phyloP scores from a whole-genome alignment of 2,797 vertebrate species.

The Pteronotus mesoamericanus region DNA sequence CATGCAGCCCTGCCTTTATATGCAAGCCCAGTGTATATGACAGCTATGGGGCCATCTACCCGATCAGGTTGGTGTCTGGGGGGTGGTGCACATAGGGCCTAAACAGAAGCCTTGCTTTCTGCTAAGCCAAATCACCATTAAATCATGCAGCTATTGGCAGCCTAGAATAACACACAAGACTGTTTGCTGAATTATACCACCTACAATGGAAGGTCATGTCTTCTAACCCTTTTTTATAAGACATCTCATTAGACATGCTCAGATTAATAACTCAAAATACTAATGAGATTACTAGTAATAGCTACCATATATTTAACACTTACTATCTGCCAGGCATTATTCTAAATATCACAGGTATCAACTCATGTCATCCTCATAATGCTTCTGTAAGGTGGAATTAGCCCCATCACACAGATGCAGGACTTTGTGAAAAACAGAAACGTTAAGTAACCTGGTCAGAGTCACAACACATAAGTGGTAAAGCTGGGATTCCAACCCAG shows the following conservation, averaged over 20 bases:
- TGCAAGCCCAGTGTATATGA: neutral
- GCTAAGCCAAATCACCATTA: neutral
- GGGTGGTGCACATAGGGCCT: neutral
- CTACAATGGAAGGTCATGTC: neutral
- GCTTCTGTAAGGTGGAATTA: neutral
- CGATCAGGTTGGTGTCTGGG: neutral
- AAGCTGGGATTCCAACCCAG: neutral
- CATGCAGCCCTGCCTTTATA: neutral
- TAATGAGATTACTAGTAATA: neutral
- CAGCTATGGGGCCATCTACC: neutral
- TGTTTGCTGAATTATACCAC: neutral
- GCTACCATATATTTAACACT: neutral
- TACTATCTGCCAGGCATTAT: neutral
- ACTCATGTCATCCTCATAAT: neutral
- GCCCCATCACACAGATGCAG: neutral
- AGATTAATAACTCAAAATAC: neutral
- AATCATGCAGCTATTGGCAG: neutral
- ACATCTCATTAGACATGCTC: neutral
- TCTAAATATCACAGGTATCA: neutral
- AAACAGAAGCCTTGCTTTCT: neutral
- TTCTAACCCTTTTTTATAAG: neutral
- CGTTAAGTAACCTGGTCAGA: neutral
- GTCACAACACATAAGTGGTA: neutral
- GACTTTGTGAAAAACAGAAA: neutral
- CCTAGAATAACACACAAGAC: neutral